Evolutionary conservation across 2,888 invertebrate genomes (phyloP).

Genomic region (Zootermopsis nevadensis): DNA sequence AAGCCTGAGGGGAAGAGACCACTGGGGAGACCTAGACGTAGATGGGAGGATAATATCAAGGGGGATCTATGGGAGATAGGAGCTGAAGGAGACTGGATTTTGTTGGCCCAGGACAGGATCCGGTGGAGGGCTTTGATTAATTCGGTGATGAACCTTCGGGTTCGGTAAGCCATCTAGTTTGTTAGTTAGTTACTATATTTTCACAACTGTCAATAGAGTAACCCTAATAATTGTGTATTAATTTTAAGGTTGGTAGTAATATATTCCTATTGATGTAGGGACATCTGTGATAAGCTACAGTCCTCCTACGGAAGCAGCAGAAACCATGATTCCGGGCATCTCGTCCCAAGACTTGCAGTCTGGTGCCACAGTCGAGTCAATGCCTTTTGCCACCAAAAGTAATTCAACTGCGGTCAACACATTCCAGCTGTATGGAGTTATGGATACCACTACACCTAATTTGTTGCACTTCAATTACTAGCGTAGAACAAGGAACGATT

Average conservation of each 20-base stretch:
- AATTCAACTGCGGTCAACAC: not conserved
- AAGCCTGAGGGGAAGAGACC: no score
- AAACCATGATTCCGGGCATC: not conserved
- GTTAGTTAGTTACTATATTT: not conserved
- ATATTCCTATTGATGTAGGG: not conserved
- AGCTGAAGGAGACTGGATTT: no score
- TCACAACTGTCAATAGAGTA: not conserved
- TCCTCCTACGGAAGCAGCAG: conserved; percentile 8
- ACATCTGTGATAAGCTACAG: conserved; percentile 34
- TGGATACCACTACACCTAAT: conserved; percentile 23
- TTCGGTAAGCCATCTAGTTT: no score
- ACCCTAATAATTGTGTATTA: no score
- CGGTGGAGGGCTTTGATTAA: no score
- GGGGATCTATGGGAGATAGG: no score
- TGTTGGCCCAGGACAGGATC: no score
- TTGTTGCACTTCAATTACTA: conserved; percentile 40
- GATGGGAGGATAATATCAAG: no score
- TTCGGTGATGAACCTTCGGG: no score
- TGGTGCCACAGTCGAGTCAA: not conserved
- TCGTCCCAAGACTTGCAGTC: not conserved
- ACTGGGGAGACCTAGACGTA: no score
- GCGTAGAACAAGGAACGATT: not conserved
- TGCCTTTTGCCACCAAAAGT: not conserved
- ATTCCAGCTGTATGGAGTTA: conserved; percentile 32
- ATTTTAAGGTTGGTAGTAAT: not conserved